Evolutionary conservation across 2,113 vertebrate species (phyloP).

Genomic region (Elachura formosa): DNA sequence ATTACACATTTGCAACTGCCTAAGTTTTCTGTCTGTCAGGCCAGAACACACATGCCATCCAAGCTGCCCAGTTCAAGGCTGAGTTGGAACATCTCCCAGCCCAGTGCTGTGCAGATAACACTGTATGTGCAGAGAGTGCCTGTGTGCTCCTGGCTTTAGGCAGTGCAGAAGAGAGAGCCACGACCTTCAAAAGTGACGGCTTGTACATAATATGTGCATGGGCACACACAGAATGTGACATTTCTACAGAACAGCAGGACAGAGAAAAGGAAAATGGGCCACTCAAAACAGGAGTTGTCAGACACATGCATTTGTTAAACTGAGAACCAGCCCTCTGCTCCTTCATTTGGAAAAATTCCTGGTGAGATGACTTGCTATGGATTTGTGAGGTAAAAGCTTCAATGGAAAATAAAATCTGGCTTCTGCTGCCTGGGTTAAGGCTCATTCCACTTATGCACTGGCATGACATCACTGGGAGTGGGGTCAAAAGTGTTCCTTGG

Average conservation of each 20-base stretch:
- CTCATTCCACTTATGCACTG: not conserved
- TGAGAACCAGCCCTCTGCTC: not conserved
- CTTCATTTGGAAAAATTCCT: not conserved
- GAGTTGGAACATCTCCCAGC: not conserved
- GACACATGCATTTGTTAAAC: not conserved
- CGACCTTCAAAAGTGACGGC: not conserved
- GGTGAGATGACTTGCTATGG: not conserved
- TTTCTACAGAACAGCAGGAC: not conserved
- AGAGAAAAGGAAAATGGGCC: not conserved
- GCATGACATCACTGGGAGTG: not conserved
- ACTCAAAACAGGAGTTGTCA: not conserved
- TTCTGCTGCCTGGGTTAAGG: not conserved
- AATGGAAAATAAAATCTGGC: not conserved
- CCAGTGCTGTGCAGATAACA: not conserved
- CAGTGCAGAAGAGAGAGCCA: not conserved
- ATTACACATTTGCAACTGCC: not conserved
- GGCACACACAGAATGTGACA: not conserved
- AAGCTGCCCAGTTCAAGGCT: not conserved
- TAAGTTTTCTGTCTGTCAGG: not conserved
- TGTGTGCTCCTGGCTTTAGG: not conserved
- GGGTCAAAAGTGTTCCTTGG: not conserved
- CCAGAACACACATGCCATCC: not conserved
- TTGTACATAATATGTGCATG: rapidly evolving
- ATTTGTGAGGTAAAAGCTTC: conserved; percentile 32
- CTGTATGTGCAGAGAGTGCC: not conserved